Evolutionary conservation across 2,888 invertebrate species (phyloP).

Genomic region (Synergus umbraculus): DNA sequence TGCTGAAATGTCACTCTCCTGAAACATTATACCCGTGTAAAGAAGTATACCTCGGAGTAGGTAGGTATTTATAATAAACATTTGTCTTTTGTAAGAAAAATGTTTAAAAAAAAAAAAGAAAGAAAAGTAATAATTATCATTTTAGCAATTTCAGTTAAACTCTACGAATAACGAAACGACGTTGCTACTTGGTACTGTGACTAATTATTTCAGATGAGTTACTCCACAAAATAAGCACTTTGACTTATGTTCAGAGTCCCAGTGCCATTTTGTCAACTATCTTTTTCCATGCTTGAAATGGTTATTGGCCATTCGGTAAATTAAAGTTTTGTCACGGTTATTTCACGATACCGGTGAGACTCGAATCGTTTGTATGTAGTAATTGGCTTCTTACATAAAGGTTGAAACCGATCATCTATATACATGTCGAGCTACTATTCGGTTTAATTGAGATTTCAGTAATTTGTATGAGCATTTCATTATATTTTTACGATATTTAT

Average conservation of each 20-base stretch:
- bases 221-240: slow-evolving; percentile 14
- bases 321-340: slow-evolving; percentile 41
- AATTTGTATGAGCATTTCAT: slow-evolving; percentile 8
- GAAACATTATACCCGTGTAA: background rate
- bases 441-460: slow-evolving; percentile 14
- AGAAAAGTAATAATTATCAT: slow-evolving; percentile 30
- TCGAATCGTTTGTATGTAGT: slow-evolving; percentile 34
- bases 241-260: slow-evolving; percentile 10
- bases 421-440: background rate
- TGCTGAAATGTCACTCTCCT: background rate
- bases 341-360: slow-evolving; percentile 37
- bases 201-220: slow-evolving; percentile 43
- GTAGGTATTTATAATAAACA: background rate
- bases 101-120: background rate
- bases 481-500: slow-evolving; percentile 4
- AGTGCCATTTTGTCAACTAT: slow-evolving; percentile 43
- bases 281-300: slow-evolving; percentile 42
- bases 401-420: background rate
- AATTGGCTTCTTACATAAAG: slow-evolving; percentile 17
- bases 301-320: slow-evolving; percentile 44
- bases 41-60: background rate
- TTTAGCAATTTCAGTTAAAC: slow-evolving; percentile 39
- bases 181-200: slow-evolving; percentile 40
- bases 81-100: background rate
- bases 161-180: slow-evolving; percentile 9